Evolutionary conservation across 2,888 invertebrate species (phyloP), one percentile per base, ranked within the genome.

Genomic region (Patella caerulea): DNA sequence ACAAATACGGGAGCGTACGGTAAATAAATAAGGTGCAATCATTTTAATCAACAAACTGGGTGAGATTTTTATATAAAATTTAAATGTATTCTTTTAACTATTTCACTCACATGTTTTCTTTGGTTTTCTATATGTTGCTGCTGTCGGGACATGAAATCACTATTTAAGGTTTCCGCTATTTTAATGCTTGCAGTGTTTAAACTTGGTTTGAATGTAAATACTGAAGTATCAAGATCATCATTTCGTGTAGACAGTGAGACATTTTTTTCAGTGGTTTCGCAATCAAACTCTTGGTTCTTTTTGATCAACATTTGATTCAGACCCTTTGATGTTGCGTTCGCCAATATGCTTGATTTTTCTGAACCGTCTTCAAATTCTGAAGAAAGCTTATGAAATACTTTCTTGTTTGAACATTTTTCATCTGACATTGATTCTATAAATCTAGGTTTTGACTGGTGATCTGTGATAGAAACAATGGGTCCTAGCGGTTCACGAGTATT

Each of bases 121-220:
- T 89, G 88, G 52, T 83, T 84, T 73, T 86, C 86, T 55, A 88
- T 78, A 83, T 87, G 88, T 75, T 86, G 85, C 74, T 88, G 87
- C 73, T 89, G 89, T 75, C 88, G 82, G 55, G 86, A 79, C 88
- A 88, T 88, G 78, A 90, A 89, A 80, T 89, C 88, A 69, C 87
- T 87, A 7, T 86, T 87, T 71, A 88, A 79, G 80, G 80, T 85
- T 79, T 89, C 88, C 52, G 84, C 88, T 77, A 87, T 87, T 81
- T 85, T 87, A 14, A 84, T 82, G 82, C 89, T 89, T 11, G 86
- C 81, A 52, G 82, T 79, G 76, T 87, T 88, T 71, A 89, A 84
- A 85, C 86, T 88, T 52, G 88, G 87, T 72, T 82, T 84, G 79
- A 89, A 89, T 52, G 88, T 88, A 78, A 89, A 88, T 52, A 87